Base-by-base conservation (phyloP, 2,113 vertebrate genomes). In the Gavia stellata region DNA sequence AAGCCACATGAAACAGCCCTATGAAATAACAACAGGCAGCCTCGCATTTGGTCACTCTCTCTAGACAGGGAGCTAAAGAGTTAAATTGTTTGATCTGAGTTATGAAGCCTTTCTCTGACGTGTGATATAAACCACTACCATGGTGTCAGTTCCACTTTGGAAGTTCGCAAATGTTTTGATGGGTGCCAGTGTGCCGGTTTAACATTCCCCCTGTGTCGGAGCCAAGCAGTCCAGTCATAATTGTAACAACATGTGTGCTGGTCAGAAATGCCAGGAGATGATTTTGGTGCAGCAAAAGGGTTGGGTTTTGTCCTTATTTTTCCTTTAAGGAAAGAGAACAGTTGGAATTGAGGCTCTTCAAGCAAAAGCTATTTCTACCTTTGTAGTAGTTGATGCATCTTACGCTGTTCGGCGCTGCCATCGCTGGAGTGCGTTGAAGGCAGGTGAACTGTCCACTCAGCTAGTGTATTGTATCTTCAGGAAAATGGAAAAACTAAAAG, bases 61-160 rank as follows among this genome's bases (percentile, higher is more conserved):
- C 42, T 63, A 66, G 74, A 25, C 90, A 92, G 94, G 96, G 91
- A 97, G 63, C 45, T 88, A 25, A 98, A 77, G 97, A 92, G 98
- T 98, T 98, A 98, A 98, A 55, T 53, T 81, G 82, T 96, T 97
- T 97, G 93, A 94, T 92, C 90, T 71, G 49, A 78, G 62, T 93
- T 95, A 75, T 52, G 96, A 81, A 86, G 70, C 89, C 90, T 92
- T 95, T 92, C 91, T 91, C 92, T 98, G 97, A 98, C 96, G 86
- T 97, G 94, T 96, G 97, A 98, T 97, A 97, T 81, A 98, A 98
- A 98, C 97, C 97, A 98, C 96, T 96, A 84, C 96, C 93, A 53
- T 88, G 96, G 97, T 97, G 97, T 98, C 98, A 97, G 97, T 98
- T 98, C 97, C 97, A 98, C 97, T 98, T 98, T 97, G 97, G 98